These are phyloP conservation scores for Camponotus vicinus DNA, from an alignment of 1,140 invertebrate species.

Conservation along the genomic window DNA sequence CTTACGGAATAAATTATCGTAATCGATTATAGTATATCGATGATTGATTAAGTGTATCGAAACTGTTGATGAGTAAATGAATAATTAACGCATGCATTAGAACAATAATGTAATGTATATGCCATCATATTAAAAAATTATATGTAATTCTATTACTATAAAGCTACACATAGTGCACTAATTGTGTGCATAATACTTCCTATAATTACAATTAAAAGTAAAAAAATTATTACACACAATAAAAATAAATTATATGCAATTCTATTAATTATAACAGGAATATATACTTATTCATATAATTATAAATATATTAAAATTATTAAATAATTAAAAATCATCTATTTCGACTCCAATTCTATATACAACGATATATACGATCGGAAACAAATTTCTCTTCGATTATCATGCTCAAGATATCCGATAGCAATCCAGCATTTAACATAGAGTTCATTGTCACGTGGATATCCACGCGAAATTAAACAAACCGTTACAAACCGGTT, in stretches of 20 bases:
- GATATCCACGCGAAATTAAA: constrained; percentile 30
- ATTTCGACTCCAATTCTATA: not conserved
- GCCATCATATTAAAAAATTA: constrained; percentile 32
- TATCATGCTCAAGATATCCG: not conserved
- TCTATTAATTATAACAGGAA: not conserved
- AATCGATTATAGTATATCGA: not conserved
- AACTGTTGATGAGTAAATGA: constrained; percentile 27
- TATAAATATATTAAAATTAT: not conserved
- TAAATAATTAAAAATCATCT: constrained; percentile 1
- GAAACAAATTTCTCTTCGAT: constrained; percentile 5
- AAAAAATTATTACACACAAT: not conserved
- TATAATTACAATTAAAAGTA: constrained; percentile 20
- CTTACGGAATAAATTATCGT: not conserved
- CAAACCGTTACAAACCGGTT: constrained; percentile 51
- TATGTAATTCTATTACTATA: constrained; percentile 47
- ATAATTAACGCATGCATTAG: constrained; percentile 29
- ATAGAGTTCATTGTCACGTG: constrained; percentile 31
- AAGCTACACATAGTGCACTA: constrained; percentile 10
- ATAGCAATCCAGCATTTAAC: not conserved
- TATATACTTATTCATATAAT: not conserved
- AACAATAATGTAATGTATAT: not conserved
- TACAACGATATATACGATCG: not conserved
- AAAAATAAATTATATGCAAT: not conserved
- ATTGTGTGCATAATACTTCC: constrained; percentile 17
- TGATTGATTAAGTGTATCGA: constrained; percentile 33